Conservation (phyloP, 1,140 invertebrate genomes). For the Anastrepha obliqua region DNA sequence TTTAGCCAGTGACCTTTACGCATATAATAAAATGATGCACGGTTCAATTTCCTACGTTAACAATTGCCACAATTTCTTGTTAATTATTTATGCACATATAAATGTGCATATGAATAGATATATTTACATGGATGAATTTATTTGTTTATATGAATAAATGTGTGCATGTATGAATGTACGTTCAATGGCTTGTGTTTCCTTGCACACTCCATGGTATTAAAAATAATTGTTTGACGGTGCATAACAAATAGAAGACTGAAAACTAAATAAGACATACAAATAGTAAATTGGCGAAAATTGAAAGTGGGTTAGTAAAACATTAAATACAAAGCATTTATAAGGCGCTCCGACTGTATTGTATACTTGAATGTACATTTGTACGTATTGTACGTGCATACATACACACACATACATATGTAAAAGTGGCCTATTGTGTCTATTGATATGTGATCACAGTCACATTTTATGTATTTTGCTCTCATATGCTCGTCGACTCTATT, state of each 20-base stretch:
- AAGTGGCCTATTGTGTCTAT: background rate
- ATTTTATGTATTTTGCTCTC: background rate
- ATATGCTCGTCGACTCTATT: background rate
- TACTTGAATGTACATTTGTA: background rate
- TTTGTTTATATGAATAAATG: background rate
- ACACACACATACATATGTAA: background rate
- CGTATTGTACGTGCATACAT: background rate
- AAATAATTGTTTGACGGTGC: conserved; percentile 13
- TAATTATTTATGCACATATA: background rate
- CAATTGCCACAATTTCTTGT: background rate
- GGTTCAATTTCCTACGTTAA: background rate
- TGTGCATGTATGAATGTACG: background rate
- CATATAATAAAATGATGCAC: background rate
- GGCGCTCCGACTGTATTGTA: background rate
- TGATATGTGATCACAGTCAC: background rate
- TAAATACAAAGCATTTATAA: conserved; percentile 32
- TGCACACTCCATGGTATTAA: background rate
- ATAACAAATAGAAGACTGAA: conserved; percentile 18
- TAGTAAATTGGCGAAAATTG: conserved; percentile 28
- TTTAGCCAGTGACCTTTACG: background rate
- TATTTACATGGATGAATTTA: background rate
- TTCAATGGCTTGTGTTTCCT: background rate
- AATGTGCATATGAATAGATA: background rate
- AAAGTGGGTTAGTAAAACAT: conserved; percentile 29
- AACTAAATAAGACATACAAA: background rate